Evolutionary conservation across 2,888 invertebrate genomes (phyloP), one percentile per base, ranked within the genome.

Genomic region (Heteromurus nitidus): DNA sequence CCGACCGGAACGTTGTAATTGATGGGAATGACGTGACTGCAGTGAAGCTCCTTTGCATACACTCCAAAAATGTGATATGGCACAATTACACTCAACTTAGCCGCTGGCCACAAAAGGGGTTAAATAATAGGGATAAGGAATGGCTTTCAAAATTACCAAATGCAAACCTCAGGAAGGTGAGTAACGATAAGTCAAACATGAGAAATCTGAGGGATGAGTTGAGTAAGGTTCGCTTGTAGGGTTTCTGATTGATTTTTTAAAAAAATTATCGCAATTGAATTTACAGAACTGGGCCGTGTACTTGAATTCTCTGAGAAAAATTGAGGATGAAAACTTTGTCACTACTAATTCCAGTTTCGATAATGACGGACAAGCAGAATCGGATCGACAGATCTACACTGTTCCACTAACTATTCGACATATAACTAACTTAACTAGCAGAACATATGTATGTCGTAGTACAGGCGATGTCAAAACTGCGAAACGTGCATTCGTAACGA

Each of bases 21-120:
- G 22, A 70, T 44, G 79, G 70, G 0, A 0, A 18, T 1, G 70
- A 64, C 42, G 53, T 79, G 9, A 24, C 44, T 16, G 55, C 53
- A 7, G 11, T 79, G 3, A 77, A 68, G 18, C 62, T 77, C 2
- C 28, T 62, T 3, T 79, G 79, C n/a, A 44, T 79, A 24, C 22
- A 50, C 22, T 0, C 5, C 11, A n/a, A 0, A 0, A 31, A n/a
- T 1, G 70, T 79, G 5, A 24, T 3, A 1, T 79, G 79, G 79
- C 36, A 9, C 31, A 64, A 50, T 13, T 30, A 62, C n/a, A 53
- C 70, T 0, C 16, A 64, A 20, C n/a, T 18, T 3, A 22, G 24
- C 5, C 20, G 20, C 64, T 31, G 42, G 22, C 7, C 70, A 9
- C 0, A 44, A 24, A n/a, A 50, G 0, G 20, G 64, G 16, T 44